Conservation (phyloP, 2,888 invertebrate genomes). For the Cyclophora punctaria region DNA sequence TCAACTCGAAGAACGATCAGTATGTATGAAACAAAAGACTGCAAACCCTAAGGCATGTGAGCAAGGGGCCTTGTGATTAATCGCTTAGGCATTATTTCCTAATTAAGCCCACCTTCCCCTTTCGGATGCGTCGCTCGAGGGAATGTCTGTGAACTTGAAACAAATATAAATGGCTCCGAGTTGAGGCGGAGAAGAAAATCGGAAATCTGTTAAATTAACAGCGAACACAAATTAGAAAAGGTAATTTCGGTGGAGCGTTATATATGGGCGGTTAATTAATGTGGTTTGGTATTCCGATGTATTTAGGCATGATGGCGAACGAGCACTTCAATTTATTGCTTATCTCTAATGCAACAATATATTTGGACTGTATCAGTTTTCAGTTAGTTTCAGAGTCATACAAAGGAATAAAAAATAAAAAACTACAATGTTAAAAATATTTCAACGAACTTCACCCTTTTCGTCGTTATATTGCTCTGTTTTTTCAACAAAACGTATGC, state of each 20-base stretch:
- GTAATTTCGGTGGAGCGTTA: conserved; percentile 21
- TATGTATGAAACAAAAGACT: conserved; percentile 31
- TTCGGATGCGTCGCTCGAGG: conserved; percentile 46
- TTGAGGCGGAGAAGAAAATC: conserved; percentile 41
- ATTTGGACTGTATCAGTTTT: too few relatives aligned
- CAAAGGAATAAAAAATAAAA: too few relatives aligned
- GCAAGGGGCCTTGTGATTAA: conserved; percentile 63
- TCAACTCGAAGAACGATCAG: conserved; percentile 44
- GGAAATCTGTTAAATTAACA: conserved; percentile 58
- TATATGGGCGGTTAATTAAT: conserved; percentile 4
- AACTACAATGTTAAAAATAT: too few relatives aligned
- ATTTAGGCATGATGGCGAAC: too few relatives aligned
- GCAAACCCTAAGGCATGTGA: conserved; percentile 23
- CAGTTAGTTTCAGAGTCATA: too few relatives aligned
- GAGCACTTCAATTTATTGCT: too few relatives aligned
- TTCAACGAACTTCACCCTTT: too few relatives aligned
- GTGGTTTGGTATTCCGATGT: conserved; percentile 3
- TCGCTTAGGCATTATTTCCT: conserved; percentile 70
- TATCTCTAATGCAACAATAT: too few relatives aligned
- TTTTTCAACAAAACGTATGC: too few relatives aligned
- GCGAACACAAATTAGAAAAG: conserved; percentile 47
- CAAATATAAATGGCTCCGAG: conserved; percentile 48
- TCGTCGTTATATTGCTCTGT: too few relatives aligned
- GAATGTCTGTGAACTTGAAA: conserved; percentile 48
- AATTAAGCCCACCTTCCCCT: conserved; percentile 70